Conservation (phyloP, 2,888 invertebrate species). For the Eudemis profundana region DNA sequence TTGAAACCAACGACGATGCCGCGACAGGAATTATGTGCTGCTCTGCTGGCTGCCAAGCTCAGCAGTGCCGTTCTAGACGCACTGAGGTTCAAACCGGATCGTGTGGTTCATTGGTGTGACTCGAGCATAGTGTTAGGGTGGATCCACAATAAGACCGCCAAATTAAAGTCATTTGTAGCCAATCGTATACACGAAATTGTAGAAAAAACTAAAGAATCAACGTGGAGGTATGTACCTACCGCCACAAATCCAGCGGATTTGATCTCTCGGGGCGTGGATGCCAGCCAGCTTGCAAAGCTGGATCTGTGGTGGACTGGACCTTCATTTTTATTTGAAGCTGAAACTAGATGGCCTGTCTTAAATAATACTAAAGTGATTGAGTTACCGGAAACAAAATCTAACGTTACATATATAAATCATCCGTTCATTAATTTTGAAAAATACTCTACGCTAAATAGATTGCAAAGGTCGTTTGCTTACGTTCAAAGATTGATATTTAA, state of each 20-base stretch:
- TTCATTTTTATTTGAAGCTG: conserved; percentile 25
- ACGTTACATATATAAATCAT: no score
- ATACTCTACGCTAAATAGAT: conserved; percentile 12
- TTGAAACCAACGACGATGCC: conserved; percentile 53
- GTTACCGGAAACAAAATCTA: conserved; percentile 12
- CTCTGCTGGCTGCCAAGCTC: no score
- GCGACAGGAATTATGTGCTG: no score
- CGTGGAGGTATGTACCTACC: no score
- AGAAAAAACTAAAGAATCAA: conserved; percentile 13
- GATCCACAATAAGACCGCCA: no score
- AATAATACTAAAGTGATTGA: conserved; percentile 20
- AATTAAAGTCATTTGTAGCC: conserved; percentile 41
- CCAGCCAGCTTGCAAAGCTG: conserved; percentile 37
- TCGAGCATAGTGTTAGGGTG: conserved; percentile 44
- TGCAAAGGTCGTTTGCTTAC: conserved; percentile 30
- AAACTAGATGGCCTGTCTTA: conserved; percentile 30
- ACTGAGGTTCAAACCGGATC: conserved; percentile 21
- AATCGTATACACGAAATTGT: conserved; percentile 30
- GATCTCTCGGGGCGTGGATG: conserved; percentile 39
- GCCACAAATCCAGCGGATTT: conserved; percentile 44
- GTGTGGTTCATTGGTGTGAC: conserved; percentile 47
- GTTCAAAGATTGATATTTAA: no score
- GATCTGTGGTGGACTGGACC: conserved; percentile 44
- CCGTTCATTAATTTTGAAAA: conserved; percentile 26
- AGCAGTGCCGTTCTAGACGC: no score